These are phyloP conservation scores for Falco biarmicus DNA, from an alignment of 2,797 vertebrate genomes.

Conservation along the genomic window DNA sequence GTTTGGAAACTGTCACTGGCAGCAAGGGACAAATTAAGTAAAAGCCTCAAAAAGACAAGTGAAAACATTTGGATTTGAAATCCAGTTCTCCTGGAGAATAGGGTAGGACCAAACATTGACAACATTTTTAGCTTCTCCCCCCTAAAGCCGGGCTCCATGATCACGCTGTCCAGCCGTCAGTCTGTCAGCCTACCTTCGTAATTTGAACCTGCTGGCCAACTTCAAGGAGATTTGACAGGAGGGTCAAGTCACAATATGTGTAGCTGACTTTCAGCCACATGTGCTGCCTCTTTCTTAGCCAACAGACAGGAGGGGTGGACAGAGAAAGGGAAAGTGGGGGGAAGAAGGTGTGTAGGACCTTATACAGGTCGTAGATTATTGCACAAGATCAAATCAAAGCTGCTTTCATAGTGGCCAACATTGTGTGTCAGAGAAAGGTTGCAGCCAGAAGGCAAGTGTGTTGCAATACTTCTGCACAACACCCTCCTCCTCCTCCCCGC, in stretches of 20 bases:
- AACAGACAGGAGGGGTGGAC: background rate
- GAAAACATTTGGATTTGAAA: background rate
- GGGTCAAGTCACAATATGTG: background rate
- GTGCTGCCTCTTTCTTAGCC: background rate
- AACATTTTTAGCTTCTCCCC: background rate
- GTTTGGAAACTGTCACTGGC: background rate
- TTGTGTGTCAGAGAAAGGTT: background rate
- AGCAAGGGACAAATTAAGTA: background rate
- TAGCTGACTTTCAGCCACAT: background rate
- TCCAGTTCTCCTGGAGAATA: background rate
- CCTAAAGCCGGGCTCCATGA: background rate
- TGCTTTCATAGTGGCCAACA: background rate
- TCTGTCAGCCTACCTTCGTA: background rate
- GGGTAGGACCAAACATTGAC: background rate
- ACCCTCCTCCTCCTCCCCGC: background rate
- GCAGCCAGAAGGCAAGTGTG: accelerated
- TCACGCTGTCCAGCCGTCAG: background rate
- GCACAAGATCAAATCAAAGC: background rate
- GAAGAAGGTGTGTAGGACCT: background rate
- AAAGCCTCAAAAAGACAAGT: background rate
- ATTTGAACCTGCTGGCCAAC: background rate
- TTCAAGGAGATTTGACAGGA: background rate
- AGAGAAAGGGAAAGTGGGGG: background rate
- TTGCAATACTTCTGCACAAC: background rate
- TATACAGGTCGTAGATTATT: background rate